Percentiles rank a stretch among this genome's conserved stretches.
Conservation (phyloP, 2,888 invertebrate genomes). For the Dynastes grantii region DNA sequence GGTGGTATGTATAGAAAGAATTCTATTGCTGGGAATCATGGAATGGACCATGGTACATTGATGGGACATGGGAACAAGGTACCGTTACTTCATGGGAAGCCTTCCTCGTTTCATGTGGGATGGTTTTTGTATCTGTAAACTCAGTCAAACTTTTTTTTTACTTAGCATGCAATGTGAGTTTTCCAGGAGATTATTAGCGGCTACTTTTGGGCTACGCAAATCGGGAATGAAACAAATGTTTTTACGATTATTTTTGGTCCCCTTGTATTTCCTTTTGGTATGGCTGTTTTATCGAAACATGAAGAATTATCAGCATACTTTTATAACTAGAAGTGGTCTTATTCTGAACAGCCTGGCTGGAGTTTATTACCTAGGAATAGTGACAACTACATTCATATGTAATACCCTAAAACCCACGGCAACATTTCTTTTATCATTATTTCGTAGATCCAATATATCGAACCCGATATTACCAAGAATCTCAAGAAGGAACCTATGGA, state of each 20-base stretch:
- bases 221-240: slow-evolving; percentile 84
- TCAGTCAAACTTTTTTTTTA: slow-evolving; percentile 20
- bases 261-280: slow-evolving; percentile 83
- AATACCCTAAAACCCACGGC: slow-evolving; percentile 64
- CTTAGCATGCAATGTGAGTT: neutral
- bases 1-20: slow-evolving; percentile 83
- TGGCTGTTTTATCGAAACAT: slow-evolving; percentile 85
- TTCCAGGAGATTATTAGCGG: slow-evolving; percentile 82
- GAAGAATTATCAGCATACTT: slow-evolving; percentile 80
- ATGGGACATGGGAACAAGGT: slow-evolving; percentile 77
- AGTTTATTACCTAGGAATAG: slow-evolving; percentile 79
- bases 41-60: slow-evolving; percentile 70
- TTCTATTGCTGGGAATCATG: slow-evolving; percentile 74
- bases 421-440: neutral
- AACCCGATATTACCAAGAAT: slow-evolving; percentile 94
- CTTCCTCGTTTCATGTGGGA: slow-evolving; percentile 79
- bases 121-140: slow-evolving; percentile 80
- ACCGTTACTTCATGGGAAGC: slow-evolving; percentile 83
- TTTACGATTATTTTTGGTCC: slow-evolving; percentile 82
- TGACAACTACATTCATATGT: slow-evolving; percentile 81
- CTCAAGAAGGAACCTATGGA: slow-evolving; percentile 90
- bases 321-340: slow-evolving; percentile 80
- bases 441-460: slow-evolving; percentile 83
- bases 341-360: slow-evolving; percentile 80
- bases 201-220: slow-evolving; percentile 85